These are phyloP conservation scores for Porites divaricata DNA, from an alignment of 92 coral and sea anemone genomes.

Conservation along the genomic window DNA sequence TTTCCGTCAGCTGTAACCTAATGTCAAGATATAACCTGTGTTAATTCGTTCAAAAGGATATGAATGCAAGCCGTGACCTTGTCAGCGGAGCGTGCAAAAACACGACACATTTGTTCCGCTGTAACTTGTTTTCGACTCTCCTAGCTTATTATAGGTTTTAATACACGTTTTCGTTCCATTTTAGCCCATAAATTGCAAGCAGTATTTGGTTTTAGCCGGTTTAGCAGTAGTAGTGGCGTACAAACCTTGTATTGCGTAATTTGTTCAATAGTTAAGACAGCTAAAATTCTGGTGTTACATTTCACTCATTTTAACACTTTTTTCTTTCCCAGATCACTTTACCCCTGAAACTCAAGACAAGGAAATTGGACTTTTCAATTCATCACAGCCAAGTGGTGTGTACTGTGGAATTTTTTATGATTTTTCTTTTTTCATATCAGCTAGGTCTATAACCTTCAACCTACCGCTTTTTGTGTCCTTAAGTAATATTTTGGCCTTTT, in stretches of 20 bases:
- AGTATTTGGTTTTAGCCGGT: too few species aligned
- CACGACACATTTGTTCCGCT: background rate
- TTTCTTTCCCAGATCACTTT: conserved; percentile 22
- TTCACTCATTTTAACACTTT: too few species aligned
- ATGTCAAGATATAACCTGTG: too few species aligned
- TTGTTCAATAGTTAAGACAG: too few species aligned
- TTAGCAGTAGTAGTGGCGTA: too few species aligned
- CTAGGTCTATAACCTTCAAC: background rate
- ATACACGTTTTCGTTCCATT: background rate
- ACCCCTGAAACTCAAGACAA: conserved; percentile 30
- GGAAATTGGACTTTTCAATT: conserved; percentile 19
- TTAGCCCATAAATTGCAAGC: background rate
- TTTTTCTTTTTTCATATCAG: background rate
- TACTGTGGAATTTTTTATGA: background rate
- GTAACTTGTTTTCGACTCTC: too few species aligned
- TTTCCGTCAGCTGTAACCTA: background rate
- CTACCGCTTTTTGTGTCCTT: background rate
- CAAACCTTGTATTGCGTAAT: too few species aligned
- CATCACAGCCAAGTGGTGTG: conserved; percentile 34
- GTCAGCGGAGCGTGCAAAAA: background rate
- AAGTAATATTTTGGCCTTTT: background rate
- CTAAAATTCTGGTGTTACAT: too few species aligned
- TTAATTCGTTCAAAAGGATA: too few species aligned
- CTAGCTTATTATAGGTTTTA: background rate
- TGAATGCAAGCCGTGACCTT: background rate